Evolutionary conservation across 1,140 invertebrate species (phyloP), one percentile per base, ranked within the genome.

Genomic region (Calephelis nemesis): DNA sequence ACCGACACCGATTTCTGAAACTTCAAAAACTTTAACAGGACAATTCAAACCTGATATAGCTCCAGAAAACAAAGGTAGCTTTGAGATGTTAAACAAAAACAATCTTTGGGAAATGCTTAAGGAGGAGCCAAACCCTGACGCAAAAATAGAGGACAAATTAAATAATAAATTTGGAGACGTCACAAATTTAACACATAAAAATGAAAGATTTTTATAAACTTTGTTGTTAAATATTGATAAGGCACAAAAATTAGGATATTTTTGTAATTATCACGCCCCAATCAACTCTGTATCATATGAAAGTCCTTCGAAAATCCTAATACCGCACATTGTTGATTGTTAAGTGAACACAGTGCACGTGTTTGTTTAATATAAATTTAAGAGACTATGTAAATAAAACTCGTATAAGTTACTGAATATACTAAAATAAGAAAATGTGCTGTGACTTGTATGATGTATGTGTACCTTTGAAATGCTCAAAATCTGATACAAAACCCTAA

Each of bases 51-150:
- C 76, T 9, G 88, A 91, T 63, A 87, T 90, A 68, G 82, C 91
- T 5, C 92, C 93, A 5, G 93, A 93, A 84, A 92, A 92, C 69
- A 93, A 89, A 72, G 92, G 91, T 74, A 87, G 93, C 47, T 93
- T 93, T 67, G 90, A 93, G 65, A 91, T 94, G 63, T 78, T 94
- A 50, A 93, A 94, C 71, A 93, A 93, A 75, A 93, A 93, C 68
- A 91, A 91, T 71, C 75, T 94, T 42, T 94, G 94, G 94, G 93
- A 93, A 58, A 82, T 94, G 70, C 82, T 94, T 7, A 93, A 93
- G 75, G 93, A 94, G 83, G 93, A 77, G 45, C 74, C 86, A 9
- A 77, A 85, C 68, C 47, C 84, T 70, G 67, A 73, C 47, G 64
- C 74, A n/a, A 88, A 87, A 77, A 73, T 87, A 67, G 84, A 89